Evolutionary conservation across 2,888 invertebrate species (phyloP), one percentile per base, ranked within the genome.

Genomic region (Synanthedon andrenaeformis): DNA sequence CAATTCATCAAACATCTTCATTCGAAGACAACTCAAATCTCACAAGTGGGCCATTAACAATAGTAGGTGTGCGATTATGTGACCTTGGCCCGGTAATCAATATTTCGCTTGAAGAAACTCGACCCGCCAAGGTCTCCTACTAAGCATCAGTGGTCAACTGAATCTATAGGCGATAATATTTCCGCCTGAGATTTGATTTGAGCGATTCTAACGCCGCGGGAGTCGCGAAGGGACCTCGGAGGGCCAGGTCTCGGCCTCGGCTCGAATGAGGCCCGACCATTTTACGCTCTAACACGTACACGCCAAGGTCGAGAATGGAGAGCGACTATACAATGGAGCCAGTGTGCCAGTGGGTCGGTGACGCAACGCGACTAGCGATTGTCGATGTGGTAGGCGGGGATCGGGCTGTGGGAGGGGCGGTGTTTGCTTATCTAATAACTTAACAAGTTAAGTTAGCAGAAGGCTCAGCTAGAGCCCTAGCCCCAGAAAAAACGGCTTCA

Each of bases 301-400:
- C 19, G 13, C 49, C 49, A 49, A 49, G 49, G 49, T 49, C 49
- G 49, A 19, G 23, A 49, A 19, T 49, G 19, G 49, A 49, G 23
- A 49, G 49, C 49, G 49, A 12, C 17, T 17, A 10, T 23, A 12
- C 19, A 49, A 49, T 17, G 12, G 48, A 55, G 57, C 19, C 59
- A 59, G 55, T 59, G 54, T 53, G 59, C 57, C 59, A 57, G 52
- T 54, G 41, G 55, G 49, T 41, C 54, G 55, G 17, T 53, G 49
- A 49, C 49, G 53, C 53, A 49, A 53, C 12, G 54, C 41, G 53
- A 45, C 49, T 3, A 12, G 49, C 35, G 51, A 41, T 13, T 35
- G 41, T 41, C 23, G 41, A 14, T 13, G 42, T 52, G 41, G 42
- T 41, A 17, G 52, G 52, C 51, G 28, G 51, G 23, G 51, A 11